Evolutionary conservation across 2,797 vertebrate species (phyloP).

Genomic region (Coreius guichenoti): DNA sequence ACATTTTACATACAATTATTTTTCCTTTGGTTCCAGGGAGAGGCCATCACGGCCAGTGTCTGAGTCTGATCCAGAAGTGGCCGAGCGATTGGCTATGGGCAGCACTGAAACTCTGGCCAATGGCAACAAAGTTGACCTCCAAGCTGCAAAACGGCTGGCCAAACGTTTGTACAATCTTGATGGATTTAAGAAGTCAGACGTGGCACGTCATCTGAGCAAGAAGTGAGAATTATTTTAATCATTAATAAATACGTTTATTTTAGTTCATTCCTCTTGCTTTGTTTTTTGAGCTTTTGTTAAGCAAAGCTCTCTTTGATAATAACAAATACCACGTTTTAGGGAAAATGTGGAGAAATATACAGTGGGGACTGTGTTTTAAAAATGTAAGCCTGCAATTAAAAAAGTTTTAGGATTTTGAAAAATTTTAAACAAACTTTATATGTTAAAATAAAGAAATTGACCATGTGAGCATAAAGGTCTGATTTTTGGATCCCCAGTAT

Average conservation of each 20-base stretch:
- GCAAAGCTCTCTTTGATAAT: background rate
- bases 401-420: too few relatives aligned
- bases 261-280: background rate
- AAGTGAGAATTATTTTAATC: constrained; percentile 80
- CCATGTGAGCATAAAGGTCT: background rate
- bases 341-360: background rate
- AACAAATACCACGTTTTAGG: background rate
- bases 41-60: constrained; percentile 75
- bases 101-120: constrained; percentile 86
- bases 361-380: background rate
- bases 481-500: background rate
- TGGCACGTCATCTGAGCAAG: constrained; percentile 92
- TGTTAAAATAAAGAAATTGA: background rate
- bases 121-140: constrained; percentile 88
- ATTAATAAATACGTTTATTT: constrained; percentile 4
- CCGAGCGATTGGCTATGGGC: constrained; percentile 85
- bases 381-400: too few relatives aligned
- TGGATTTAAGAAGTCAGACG: constrained; percentile 93
- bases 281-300: background rate
- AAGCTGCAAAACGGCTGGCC: constrained; percentile 90
- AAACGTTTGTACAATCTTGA: constrained; percentile 92
- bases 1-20: background rate
- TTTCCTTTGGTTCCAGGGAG: constrained; percentile 74
- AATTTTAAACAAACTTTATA: background rate
- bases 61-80: constrained; percentile 84